Conservation (phyloP, 2,113 vertebrate genomes). For the Anarhynchus alexandrinus region DNA sequence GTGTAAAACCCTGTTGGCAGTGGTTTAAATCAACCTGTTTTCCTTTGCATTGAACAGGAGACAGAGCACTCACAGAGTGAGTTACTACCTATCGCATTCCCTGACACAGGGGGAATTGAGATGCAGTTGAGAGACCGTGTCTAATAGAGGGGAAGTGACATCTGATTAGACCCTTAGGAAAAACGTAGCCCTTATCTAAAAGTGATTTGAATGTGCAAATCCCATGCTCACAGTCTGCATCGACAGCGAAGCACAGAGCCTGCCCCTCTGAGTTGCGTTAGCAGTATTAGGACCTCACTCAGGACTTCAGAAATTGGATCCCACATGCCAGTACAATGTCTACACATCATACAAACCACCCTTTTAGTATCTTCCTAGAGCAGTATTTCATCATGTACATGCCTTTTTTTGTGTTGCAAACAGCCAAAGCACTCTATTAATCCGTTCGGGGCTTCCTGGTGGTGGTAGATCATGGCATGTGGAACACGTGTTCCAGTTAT, state of each 20-base stretch:
- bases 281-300: neutral
- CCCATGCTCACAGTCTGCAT: neutral
- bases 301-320: neutral
- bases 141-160: neutral
- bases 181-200: neutral
- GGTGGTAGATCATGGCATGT: neutral
- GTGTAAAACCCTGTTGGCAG: neutral
- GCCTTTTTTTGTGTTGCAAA: neutral
- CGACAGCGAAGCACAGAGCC: no score
- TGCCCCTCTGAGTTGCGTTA: fast-evolving
- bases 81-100: neutral
- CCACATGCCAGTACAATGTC: neutral
- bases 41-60: neutral
- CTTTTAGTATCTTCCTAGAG: neutral
- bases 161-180: neutral
- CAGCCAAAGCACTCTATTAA: neutral
- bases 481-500: neutral
- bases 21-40: neutral
- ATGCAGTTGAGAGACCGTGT: neutral
- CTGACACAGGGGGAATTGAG: neutral
- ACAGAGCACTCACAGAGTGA: neutral
- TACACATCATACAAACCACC: neutral
- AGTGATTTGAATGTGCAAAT: neutral
- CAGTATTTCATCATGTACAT: neutral
- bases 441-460: neutral